Base-by-base conservation (phyloP, 2,888 invertebrate genomes). In the Synergus itoensis region DNA sequence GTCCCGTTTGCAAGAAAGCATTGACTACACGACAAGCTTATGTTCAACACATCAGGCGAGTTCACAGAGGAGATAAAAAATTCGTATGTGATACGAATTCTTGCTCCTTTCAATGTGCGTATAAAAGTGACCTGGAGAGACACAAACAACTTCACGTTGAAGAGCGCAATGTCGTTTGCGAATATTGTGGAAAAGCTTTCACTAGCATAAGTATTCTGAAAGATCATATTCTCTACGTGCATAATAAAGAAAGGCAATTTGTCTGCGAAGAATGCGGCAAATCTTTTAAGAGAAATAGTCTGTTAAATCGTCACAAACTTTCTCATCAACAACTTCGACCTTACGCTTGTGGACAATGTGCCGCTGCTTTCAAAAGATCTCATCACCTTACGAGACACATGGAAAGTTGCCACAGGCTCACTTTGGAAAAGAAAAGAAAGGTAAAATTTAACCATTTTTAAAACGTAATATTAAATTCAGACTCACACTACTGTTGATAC, bases 111-210 rank as follows among this genome's bases (percentile, higher is more conserved):
- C 89, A 89, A 79, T 90, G 89, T 18, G 85, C 88, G 4, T 89
- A 89, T 77, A 89, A 87, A 80, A 88, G 89, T 8, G 91, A 92
- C 79, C 85, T 92, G 43, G 87, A 87, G 36, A 86, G 91, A 21
- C 92, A 92, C 77, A 84, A 87, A 53, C 88, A 89, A n/a, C 83
- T 91, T 40, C 92, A 92, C 81, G 86, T 91, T 18, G 89, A 88
- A 73, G 87, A 89, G 64, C 84, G 89, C 41, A 90, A 90, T 63
- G 86, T 89, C 62, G 86, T 91, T 7, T 92, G 92, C 77, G 92
- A 92, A 80, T 89, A 92, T 64, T 92, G 92, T 78, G 92, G 92
- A 43, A 91, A 91, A 82, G 88, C 88, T 11, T 92, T 91, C 79
- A 89, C 89, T 36, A 91, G 88, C 76, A 82, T 90, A n/a, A 89